Percentiles rank a stretch among this genome's conserved stretches.
These are phyloP conservation scores for Cryptus armator DNA, from an alignment of 2,888 invertebrate genomes.

Conservation along the genomic window DNA sequence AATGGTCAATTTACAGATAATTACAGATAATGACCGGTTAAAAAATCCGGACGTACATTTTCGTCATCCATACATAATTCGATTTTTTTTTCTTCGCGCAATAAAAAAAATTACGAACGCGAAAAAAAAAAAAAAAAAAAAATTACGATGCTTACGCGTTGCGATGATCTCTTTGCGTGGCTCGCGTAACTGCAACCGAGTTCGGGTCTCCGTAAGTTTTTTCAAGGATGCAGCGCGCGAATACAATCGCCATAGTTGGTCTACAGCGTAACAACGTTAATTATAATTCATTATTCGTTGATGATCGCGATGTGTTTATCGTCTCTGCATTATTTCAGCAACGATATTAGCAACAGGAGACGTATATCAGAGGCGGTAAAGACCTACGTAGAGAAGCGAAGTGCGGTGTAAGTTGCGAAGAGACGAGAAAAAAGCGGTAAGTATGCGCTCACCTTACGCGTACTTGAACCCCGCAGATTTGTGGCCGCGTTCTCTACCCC, in stretches of 20 bases:
- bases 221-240: conserved; percentile 55
- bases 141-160: too few species aligned
- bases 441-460: conserved; percentile 63
- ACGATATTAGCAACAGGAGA: conserved; percentile 28
- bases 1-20: too few species aligned
- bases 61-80: too few species aligned
- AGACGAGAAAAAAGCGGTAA: conserved; percentile 7
- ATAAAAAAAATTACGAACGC: too few species aligned
- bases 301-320: conserved; percentile 47
- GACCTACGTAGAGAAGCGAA: background rate
- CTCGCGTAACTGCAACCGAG: conserved; percentile 36
- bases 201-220: conserved; percentile 29
- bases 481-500: conserved; percentile 71
- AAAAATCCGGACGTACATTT: too few species aligned
- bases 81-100: too few species aligned
- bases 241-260: conserved; percentile 33
- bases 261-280: conserved; percentile 50
- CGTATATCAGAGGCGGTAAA: conserved; percentile 25
- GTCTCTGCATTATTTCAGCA: conserved; percentile 53
- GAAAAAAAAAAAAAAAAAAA: too few species aligned
- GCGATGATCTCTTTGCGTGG: conserved; percentile 11
- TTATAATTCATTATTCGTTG: conserved; percentile 64
- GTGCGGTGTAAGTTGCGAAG: conserved; percentile 16
- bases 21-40: too few species aligned
- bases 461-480: conserved; percentile 80